Conservation (phyloP, 2,113 vertebrate genomes). For the Setophaga petechia region DNA sequence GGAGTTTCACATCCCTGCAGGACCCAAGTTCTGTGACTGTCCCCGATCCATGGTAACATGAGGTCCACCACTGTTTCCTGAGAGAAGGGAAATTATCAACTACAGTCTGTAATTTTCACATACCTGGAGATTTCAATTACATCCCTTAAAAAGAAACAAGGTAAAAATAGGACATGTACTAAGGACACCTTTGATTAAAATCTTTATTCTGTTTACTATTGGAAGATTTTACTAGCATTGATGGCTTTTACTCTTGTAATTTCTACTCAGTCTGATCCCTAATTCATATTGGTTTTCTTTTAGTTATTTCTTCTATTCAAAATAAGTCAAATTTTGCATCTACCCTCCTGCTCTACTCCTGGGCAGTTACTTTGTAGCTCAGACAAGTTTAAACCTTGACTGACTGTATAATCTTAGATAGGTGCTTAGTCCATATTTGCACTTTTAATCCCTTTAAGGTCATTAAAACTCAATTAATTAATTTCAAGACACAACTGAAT, state of each 20-base stretch:
- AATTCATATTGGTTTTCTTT: not conserved
- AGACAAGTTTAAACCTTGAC: not conserved
- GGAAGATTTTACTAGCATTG: not conserved
- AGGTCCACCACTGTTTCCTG: not conserved
- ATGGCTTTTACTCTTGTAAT: not conserved
- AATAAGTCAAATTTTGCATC: not conserved
- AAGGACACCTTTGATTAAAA: not conserved
- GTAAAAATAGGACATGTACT: not conserved
- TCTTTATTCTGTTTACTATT: not conserved
- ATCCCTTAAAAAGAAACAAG: not conserved
- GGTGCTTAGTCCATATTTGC: not conserved
- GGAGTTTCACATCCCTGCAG: not conserved
- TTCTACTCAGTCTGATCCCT: not conserved
- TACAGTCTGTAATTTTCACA: not conserved
- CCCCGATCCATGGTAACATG: not conserved
- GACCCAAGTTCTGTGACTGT: not conserved
- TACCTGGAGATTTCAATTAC: not conserved
- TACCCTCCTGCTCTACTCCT: not conserved
- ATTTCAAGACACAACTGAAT: not conserved
- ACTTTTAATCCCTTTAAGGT: not conserved
- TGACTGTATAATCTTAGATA: not conserved
- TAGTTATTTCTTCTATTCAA: not conserved
- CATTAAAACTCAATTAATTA: not conserved
- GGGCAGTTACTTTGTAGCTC: not conserved
- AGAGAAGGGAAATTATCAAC: not conserved